Evolutionary conservation across 2,888 invertebrate genomes (phyloP), one percentile per base, ranked within the genome.

Genomic region (Drosophila kokeensis): DNA sequence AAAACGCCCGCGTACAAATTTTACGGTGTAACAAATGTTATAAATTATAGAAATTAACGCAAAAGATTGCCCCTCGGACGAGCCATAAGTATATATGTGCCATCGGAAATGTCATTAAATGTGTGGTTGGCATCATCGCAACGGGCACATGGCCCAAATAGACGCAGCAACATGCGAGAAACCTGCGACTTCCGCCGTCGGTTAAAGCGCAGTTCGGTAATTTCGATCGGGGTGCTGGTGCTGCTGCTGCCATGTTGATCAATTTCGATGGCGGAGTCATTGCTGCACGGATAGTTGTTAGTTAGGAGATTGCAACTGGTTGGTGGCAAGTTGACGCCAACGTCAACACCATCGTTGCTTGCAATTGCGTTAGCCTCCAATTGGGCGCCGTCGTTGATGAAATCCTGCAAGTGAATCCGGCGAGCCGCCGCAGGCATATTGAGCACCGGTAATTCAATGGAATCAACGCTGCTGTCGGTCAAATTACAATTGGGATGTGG

Each of bases 191-290:
- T 77, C 32, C 79, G 82, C 55, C 69, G 76, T 2, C 76, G 80
- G 7, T 59, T 21, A 2, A 36, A 40, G 29, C 8, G n/a, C 3
- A 24, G 8, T 13, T 6, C 49, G 27, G 24, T 68, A 38, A 29
- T n/a, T 5, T 55, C 34, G 10, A 52, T 59, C 11, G 62, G 52
- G 11, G 24, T 61, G 50, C 55, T 68, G 49, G 18, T 54, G 24
- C 54, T 38, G 77, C 27, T 74, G 68, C 49, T 87, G 76, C 0
- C 75, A 15, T 45, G 21, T 45, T 45, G 82, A 79, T 91, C 92
- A 57, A 91, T 81, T 32, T 92, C 91, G 32, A 92, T 92, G 48
- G 92, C 92, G 0, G 92, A 92, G 62, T 92, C 92, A 49, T 86
- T 89, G 73, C 90, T 91, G 69, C 84, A 88, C 0, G 88, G 83